phyloP scores from a whole-genome alignment of 2,113 vertebrate species.

The Danio rerio region DNA sequence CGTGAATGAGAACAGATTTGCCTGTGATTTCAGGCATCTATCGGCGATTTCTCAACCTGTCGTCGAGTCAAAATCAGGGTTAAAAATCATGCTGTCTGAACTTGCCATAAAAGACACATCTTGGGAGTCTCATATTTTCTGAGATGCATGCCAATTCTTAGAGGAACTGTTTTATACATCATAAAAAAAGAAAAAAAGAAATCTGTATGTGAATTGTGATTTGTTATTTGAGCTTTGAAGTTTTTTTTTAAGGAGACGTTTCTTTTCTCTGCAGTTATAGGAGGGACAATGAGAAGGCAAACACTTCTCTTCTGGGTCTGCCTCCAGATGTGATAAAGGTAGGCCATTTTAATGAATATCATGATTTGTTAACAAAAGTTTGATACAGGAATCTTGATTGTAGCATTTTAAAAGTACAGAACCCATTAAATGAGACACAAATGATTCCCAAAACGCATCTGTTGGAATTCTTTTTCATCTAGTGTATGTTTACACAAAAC shows the following conservation, averaged over 20 bases:
- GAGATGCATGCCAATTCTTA: not conserved
- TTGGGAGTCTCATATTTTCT: not conserved
- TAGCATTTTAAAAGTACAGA: not conserved
- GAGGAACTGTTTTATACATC: not conserved
- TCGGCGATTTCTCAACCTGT: no score
- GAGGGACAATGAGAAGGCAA: constrained; percentile 72
- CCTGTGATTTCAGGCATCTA: no score
- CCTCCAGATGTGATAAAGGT: constrained; percentile 72
- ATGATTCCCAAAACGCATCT: not conserved
- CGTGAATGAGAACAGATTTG: no score
- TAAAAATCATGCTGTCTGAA: no score
- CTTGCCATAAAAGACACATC: no score
- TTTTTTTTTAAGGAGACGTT: not conserved
- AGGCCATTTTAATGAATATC: constrained; percentile 27
- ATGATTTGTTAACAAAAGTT: not conserved
- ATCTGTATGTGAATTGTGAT: not conserved
- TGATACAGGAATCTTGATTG: no score
- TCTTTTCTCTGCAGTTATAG: constrained; percentile 67
- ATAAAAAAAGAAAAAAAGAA: not conserved
- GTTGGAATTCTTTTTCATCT: not conserved
- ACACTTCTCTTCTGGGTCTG: constrained; percentile 69
- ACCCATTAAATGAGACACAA: not conserved
- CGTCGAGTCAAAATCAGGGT: no score
- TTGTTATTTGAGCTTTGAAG: not conserved
- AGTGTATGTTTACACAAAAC: not conserved